phyloP scores from a whole-genome alignment of 2,797 vertebrate species.

The Calcarius lapponicus region DNA sequence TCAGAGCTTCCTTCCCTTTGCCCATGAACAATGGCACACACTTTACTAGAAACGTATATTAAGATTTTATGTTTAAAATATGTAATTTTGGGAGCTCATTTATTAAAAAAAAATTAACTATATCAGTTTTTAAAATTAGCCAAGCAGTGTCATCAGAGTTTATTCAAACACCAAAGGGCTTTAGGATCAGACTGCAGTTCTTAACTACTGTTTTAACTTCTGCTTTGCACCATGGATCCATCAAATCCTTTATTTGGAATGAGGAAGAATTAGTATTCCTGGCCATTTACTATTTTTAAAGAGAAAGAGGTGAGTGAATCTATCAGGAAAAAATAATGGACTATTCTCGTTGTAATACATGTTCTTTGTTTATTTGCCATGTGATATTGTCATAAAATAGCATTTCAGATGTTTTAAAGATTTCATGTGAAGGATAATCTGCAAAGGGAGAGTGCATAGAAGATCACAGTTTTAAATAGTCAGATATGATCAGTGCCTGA shows the following conservation, averaged over 20 bases:
- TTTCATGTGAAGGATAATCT: not conserved
- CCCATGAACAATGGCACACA: constrained; percentile 24
- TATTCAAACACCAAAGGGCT: constrained; percentile 45
- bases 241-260: constrained; percentile 56
- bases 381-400: not conserved
- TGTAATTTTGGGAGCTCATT: constrained; percentile 56
- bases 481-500: not conserved
- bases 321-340: not conserved
- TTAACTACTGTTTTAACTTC: constrained; percentile 36
- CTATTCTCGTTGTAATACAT: not conserved
- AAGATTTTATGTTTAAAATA: constrained; percentile 70
- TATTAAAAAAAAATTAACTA: constrained; percentile 54
- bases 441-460: not conserved
- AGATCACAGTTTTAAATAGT: not conserved
- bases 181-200: constrained; percentile 57
- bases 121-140: constrained; percentile 61
- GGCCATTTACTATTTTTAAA: constrained; percentile 11
- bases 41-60: constrained; percentile 44
- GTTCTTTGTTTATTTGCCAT: not conserved
- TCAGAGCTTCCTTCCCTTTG: constrained; percentile 34
- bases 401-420: not conserved
- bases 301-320: constrained; percentile 29
- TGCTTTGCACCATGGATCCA: constrained; percentile 44
- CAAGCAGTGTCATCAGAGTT: constrained; percentile 62
- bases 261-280: constrained; percentile 14